Evolutionary conservation across 1,140 invertebrate genomes (phyloP), one percentile per base, ranked within the genome.

Genomic region (Hyles vespertilio): DNA sequence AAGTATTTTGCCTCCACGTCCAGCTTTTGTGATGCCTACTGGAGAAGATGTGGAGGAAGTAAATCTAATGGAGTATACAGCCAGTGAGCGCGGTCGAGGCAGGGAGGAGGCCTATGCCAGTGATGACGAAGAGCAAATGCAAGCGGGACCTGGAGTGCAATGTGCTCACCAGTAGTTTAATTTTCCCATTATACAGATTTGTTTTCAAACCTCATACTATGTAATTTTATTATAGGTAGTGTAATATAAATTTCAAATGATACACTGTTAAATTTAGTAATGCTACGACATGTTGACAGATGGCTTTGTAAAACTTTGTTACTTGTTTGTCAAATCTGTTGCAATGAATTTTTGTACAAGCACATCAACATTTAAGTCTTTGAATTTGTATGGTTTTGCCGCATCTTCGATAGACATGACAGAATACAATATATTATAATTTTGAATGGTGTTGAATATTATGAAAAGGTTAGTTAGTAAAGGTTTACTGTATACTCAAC

Each of bases 1-100:
- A 88, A 86, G 79, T 46, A 72, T 96, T 40, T 84, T 97, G 56
- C 94, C 95, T 4, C 88, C 92, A 8, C 90, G 94, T 64, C 91
- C 94, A 40, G 84, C 80, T 9, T 92, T 94, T 80, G 90, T 89
- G 34, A 92, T 93, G 87, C 95, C 95, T 1, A 89, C 87, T 55
- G 94, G 93, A 32, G 93, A 96, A 36, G 89, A 95, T 75, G 94
- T 96, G 0, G 95, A 97, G 82, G 95, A 97, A 83, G 96, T 96
- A 0, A 92, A 95, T 72, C 82, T 98, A 74, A 90, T 92, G 68
- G 95, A 97, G 56, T 95, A 93, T 73, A 94, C 94, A 59, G 91
- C 92, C 7, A 89, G 90, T 70, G 87, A 86, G 65, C 65, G 79
- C 72, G 60, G 79, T 47, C 58, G 88, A 55, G 86, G 89, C 12